phyloP scores from a whole-genome alignment of 2,797 vertebrate genomes.

The Hephaestus fuliginosus region DNA sequence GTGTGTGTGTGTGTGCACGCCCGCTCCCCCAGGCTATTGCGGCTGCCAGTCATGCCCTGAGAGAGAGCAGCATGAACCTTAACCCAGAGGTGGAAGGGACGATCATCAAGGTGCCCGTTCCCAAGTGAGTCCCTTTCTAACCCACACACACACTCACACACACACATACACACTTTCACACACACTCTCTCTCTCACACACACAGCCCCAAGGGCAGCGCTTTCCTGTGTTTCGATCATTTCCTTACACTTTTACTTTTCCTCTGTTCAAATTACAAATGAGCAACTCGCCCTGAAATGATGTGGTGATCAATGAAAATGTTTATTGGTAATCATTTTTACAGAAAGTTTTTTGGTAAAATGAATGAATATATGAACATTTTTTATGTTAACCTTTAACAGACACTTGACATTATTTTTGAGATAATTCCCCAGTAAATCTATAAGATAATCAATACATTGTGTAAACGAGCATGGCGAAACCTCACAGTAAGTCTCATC shows the following conservation, averaged over 20 bases:
- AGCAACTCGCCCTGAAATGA: not conserved
- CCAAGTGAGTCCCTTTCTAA: slow-evolving; percentile 90
- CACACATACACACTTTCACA: slow-evolving; percentile 33
- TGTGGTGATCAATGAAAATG: not conserved
- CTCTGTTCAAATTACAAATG: not conserved
- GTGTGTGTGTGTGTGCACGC: slow-evolving; percentile 76
- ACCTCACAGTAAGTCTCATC: not conserved
- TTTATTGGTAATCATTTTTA: not conserved
- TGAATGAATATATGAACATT: not conserved
- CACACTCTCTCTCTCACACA: slow-evolving; percentile 34
- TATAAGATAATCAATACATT: not conserved
- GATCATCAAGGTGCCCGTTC: slow-evolving; percentile 94
- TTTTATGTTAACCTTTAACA: not conserved
- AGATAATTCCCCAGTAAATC: not conserved
- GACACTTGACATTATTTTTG: not conserved
- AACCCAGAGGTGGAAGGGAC: slow-evolving; percentile 96
- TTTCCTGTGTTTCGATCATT: slow-evolving; percentile 31
- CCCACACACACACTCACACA: slow-evolving; percentile 44
- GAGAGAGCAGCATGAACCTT: slow-evolving; percentile 96
- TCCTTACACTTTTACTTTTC: slow-evolving; percentile 26
- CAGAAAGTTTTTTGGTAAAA: not conserved
- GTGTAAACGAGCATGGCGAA: not conserved
- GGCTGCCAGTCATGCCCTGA: slow-evolving; percentile 91
- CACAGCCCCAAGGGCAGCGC: slow-evolving; percentile 24
- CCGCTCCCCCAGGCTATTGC: slow-evolving; percentile 93